Evolutionary conservation across 2,888 invertebrate species (phyloP).

Genomic region (Philereme transversata): DNA sequence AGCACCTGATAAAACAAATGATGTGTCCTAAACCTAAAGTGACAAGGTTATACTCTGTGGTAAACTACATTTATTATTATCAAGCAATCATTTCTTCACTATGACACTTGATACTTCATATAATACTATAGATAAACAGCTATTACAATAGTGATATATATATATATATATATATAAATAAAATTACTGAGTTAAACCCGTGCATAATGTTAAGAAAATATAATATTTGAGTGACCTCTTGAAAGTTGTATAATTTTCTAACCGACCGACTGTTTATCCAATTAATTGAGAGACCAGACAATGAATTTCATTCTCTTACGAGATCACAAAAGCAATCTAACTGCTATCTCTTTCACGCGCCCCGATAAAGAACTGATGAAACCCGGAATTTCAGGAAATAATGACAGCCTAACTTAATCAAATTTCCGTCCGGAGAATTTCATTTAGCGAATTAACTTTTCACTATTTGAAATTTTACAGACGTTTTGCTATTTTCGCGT

Average conservation of each 20-base stretch:
- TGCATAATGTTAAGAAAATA: background rate
- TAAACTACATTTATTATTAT: no score
- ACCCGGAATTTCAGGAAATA: slow-evolving; percentile 56
- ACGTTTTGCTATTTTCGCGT: slow-evolving; percentile 53
- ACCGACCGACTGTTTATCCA: slow-evolving; percentile 51
- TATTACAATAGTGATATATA: no score
- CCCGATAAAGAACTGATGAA: slow-evolving; percentile 38
- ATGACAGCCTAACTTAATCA: slow-evolving; percentile 77
- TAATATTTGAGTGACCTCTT: slow-evolving; percentile 8
- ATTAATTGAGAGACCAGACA: slow-evolving; percentile 59
- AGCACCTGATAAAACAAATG: no score
- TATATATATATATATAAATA: no score
- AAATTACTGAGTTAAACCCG: no score
- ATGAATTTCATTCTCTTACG: slow-evolving; percentile 56
- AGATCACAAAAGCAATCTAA: slow-evolving; percentile 57
- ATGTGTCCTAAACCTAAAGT: no score
- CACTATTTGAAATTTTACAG: slow-evolving; percentile 68
- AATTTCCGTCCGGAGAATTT: slow-evolving; percentile 71
- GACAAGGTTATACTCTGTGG: no score
- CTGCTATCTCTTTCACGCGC: slow-evolving; percentile 43
- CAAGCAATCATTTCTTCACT: no score
- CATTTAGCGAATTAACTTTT: slow-evolving; percentile 76
- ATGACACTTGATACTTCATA: no score
- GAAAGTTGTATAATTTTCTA: slow-evolving; percentile 40
- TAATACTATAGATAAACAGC: no score